Evolutionary conservation across 2,888 invertebrate genomes (phyloP), one percentile per base, ranked within the genome.

Genomic region (Cantharis lateralis): DNA sequence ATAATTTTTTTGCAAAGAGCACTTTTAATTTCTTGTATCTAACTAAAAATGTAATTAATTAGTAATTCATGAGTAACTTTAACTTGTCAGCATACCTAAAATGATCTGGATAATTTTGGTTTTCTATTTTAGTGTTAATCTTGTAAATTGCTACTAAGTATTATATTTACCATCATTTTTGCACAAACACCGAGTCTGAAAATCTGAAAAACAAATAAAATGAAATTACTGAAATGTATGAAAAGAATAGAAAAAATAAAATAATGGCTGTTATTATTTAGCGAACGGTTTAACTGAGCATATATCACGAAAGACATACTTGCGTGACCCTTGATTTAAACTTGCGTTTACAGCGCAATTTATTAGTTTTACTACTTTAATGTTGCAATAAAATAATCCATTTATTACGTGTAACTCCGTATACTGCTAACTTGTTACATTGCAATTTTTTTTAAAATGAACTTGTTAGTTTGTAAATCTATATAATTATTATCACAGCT

Each of bases 351-450:
- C 84, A 82, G 78, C 84, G 82, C 79, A 85, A 82, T 85, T 84
- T 84, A 84, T 85, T 85, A 83, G 84, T 83, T 85, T 85, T 84
- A 85, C 84, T 82, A 81, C 84, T 83, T 81, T 48, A 48, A 85
- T 84, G 82, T 77, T 84, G 84, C 81, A 85, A 84, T 85, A 84
- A 85, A 85, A 85, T 85, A 84, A 85, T 85, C 83, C 84, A 83
- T 85, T 85, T 85, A 85, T 83, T 83, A 82, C 83, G 81, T 83
- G 84, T 83, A 85, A 84, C 84, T 84, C 84, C 5, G n/a, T n/a
- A 48, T n/a, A 48, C n/a, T 48, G n/a, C n/a, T 48, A 32, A 48
- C 48, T 48, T 48, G 48, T 48, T 48, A 48, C n/a, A 48, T 48
- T 48, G 48, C 48, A 48, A n/a, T 32, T 48, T 48, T 48, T n/a